Evolutionary conservation across 2,888 invertebrate species (phyloP).

Genomic region (Liopterus haemorrhoidalis): DNA sequence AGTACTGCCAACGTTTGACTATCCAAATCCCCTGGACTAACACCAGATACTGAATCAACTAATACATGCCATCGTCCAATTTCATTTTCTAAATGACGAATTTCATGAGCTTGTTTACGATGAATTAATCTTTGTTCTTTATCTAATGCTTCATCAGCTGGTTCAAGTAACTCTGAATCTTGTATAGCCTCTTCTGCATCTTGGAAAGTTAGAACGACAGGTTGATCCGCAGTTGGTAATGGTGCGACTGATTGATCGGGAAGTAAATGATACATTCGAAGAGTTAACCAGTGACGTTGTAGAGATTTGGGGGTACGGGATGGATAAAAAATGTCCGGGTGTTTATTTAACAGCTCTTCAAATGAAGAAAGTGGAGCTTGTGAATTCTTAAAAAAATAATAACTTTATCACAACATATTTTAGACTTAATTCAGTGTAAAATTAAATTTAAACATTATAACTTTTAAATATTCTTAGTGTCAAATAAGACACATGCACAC

Average conservation of each 20-base stretch:
- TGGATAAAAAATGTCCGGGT: slow-evolving; percentile 80
- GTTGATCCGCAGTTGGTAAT: slow-evolving; percentile 34
- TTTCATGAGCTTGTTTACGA: slow-evolving; percentile 75
- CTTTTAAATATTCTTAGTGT: too few relatives aligned
- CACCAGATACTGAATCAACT: slow-evolving; percentile 83
- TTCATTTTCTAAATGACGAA: slow-evolving; percentile 83
- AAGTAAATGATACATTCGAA: slow-evolving; percentile 86
- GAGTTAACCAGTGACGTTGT: slow-evolving; percentile 83
- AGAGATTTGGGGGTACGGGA: slow-evolving; percentile 81
- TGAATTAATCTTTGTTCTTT: slow-evolving; percentile 69
- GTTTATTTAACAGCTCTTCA: slow-evolving; percentile 74
- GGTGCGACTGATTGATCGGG: slow-evolving; percentile 74
- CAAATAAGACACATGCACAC: background rate
- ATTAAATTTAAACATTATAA: too few relatives aligned
- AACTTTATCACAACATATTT: too few relatives aligned
- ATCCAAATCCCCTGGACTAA: slow-evolving; percentile 82
- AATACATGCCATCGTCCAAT: slow-evolving; percentile 86
- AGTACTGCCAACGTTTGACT: slow-evolving; percentile 89
- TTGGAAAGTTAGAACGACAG: slow-evolving; percentile 66
- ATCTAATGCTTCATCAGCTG: slow-evolving; percentile 75
- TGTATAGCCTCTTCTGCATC: slow-evolving; percentile 87
- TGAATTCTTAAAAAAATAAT: too few relatives aligned
- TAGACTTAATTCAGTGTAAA: too few relatives aligned
- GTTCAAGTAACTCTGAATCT: slow-evolving; percentile 76
- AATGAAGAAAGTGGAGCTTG: slow-evolving; percentile 48